Base-by-base conservation (phyloP, 2,797 vertebrate species). In the Mormyrops attenuatus region DNA sequence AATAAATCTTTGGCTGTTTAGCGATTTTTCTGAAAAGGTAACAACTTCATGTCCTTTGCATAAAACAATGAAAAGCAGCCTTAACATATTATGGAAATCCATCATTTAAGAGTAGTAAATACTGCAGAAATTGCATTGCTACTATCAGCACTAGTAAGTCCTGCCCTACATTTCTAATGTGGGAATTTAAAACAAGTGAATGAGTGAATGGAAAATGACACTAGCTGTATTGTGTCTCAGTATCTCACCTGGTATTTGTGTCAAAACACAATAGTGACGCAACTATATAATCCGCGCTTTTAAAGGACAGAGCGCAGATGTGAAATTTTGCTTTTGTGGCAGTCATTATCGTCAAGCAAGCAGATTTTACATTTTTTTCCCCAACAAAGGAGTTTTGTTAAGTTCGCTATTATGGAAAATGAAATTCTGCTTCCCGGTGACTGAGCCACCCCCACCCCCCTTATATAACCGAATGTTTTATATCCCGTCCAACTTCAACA, bases 371-470 rank as follows among this genome's bases (percentile, higher is more conserved):
- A 85, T 53, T 85, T 85, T 84, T 20, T 69, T 15, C 11, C 66
- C 66, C 73, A 80, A 80, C 84, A 85, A 85, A 50, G 84, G 20
- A 52, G 84, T 26, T 53, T 50, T 52, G 44, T 85, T 85, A 85
- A 50, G 84, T 50, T 85, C 3, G 3, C n/a, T 85, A 85, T 85
- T 85, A 85, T 52, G 84, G 84, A 85, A 85, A 85, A 50, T 52
- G 50, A 77, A 77, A 77, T 77, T 77, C 84, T 85, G 50, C 22
- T 53, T 85, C 26, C 49, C 5, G 11, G 84, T 53, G 84, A 85
- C 82, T 49, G 41, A 85, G 20, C 9, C n/a, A 41, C 52, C 50
- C 52, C 52, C 17, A 17, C 17, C 52, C 55, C 1, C 20, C 55
- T 52, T 34, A 85, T 30, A 85, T 85, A 85, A 85, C 84, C 49